Base-by-base conservation (phyloP, 2,797 vertebrate species). In the Pampus argenteus region DNA sequence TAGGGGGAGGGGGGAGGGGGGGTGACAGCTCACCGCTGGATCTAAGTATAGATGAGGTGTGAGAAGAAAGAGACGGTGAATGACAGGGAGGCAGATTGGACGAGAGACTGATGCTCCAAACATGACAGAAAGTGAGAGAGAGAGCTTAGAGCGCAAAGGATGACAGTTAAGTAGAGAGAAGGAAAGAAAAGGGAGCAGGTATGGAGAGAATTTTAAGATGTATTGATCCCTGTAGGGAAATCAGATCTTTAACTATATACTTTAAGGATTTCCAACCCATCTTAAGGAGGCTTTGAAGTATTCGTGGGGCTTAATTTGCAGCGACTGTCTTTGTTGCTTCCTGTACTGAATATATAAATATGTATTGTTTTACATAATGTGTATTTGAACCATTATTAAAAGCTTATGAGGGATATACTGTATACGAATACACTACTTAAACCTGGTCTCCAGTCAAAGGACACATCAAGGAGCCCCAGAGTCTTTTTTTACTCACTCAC, bases 21-120 rank as follows among this genome's bases (percentile, higher is more conserved):
- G 67, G 66, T 63, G 74, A 73, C 66, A 58, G 72, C 76, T 78
- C 52, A 42, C 40, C 61, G 57, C 66, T 71, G 71, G 59, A 52
- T 67, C 86, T 83, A 89, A 88, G 79, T 85, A 82, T 88, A 89
- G 82, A 74, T 50, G 58, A 81, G 74, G 83, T 73, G 76, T 78
- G 76, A 81, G 76, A 66, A 58, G 63, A 79, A 64, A 60, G 60
- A 74, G 63, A 77, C 65, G 44, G 73, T 71, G 79, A 81, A 74
- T 80, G 86, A 81, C 76, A 68, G 59, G 79, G 79, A 71, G 23
- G 49, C 67, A 66, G 66, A 75, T 73, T 66, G 65, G 58, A 71
- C 5, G 18, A 75, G 72, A 65, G 71, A 48, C 54, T 51, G 68
- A 77, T 65, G 62, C 64, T 66, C 51, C 44, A 54, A 63, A 26